These are phyloP conservation scores for Drosophila elegans DNA, from an alignment of 1,140 invertebrate genomes.

Conservation along the genomic window DNA sequence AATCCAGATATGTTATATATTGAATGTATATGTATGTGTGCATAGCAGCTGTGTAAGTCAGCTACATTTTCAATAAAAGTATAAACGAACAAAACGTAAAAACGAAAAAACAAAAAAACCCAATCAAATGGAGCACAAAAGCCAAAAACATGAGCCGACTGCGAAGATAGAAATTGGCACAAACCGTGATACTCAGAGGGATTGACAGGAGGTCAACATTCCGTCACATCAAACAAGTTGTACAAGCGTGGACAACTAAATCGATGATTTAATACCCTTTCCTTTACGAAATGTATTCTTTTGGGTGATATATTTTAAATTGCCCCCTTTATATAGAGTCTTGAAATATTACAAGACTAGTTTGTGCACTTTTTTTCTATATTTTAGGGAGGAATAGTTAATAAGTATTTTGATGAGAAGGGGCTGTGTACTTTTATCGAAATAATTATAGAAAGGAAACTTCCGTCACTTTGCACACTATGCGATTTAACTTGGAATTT, in stretches of 20 bases:
- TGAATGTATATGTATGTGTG: constrained; percentile 52
- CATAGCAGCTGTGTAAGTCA: constrained; percentile 61
- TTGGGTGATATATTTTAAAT: neutral
- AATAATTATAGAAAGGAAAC: too few species aligned
- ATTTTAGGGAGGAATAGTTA: too few species aligned
- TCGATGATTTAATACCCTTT: constrained; percentile 4
- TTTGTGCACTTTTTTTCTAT: too few species aligned
- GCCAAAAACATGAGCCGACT: constrained; percentile 57
- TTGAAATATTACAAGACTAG: too few species aligned
- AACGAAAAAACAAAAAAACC: constrained; percentile 7
- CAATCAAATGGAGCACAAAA: constrained; percentile 31
- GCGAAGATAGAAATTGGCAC: constrained; percentile 62
- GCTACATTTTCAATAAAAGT: constrained; percentile 69
- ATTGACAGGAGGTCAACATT: constrained; percentile 25
- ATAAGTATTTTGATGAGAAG: too few species aligned
- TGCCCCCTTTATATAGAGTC: too few species aligned
- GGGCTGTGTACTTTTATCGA: too few species aligned
- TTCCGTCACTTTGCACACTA: too few species aligned
- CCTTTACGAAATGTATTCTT: neutral
- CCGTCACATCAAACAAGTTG: neutral
- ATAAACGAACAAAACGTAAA: constrained; percentile 36
- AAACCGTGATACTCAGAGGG: constrained; percentile 8
- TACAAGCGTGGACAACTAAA: neutral
- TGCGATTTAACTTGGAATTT: too few species aligned
- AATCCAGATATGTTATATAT: constrained; percentile 36